Percentiles rank a stretch among this genome's conserved stretches.
These are phyloP conservation scores for Shinisaurus crocodilurus DNA, from an alignment of 2,113 vertebrate genomes.

Conservation along the genomic window DNA sequence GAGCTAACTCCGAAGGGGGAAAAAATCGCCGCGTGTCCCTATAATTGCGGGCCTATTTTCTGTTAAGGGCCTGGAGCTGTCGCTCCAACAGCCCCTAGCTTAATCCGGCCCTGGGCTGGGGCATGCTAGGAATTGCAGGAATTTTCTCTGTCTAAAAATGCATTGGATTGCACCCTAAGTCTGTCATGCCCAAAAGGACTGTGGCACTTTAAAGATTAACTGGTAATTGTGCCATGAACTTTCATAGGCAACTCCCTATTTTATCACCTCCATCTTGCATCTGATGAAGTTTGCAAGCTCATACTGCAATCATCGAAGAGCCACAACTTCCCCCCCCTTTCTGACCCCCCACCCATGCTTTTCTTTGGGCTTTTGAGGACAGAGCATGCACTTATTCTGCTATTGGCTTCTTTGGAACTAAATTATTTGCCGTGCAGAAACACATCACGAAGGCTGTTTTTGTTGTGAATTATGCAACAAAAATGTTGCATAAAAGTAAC, in stretches of 20 bases:
- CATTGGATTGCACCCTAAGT: background rate
- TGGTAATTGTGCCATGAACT: background rate
- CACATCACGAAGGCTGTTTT: background rate
- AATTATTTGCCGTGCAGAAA: background rate
- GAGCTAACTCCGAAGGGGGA: too few relatives aligned
- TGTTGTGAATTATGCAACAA: background rate
- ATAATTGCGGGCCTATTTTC: too few relatives aligned
- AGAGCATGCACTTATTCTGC: background rate
- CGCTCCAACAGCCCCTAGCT: too few relatives aligned
- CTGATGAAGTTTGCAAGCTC: background rate
- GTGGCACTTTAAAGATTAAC: background rate
- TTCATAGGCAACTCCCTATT: background rate
- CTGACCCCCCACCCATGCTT: background rate
- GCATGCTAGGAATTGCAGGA: too few relatives aligned
- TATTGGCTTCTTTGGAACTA: background rate
- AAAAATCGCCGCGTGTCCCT: too few relatives aligned
- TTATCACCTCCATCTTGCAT: background rate
- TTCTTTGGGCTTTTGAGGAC: background rate
- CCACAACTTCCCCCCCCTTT: background rate
- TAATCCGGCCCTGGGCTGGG: too few relatives aligned
- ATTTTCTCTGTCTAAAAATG: too few relatives aligned
- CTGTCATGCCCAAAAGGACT: background rate
- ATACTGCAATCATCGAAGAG: background rate
- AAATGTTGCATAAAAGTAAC: background rate
- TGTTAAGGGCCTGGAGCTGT: too few relatives aligned